Base-by-base conservation (phyloP, 2,113 vertebrate species). In the Phalacrocorax carbo region DNA sequence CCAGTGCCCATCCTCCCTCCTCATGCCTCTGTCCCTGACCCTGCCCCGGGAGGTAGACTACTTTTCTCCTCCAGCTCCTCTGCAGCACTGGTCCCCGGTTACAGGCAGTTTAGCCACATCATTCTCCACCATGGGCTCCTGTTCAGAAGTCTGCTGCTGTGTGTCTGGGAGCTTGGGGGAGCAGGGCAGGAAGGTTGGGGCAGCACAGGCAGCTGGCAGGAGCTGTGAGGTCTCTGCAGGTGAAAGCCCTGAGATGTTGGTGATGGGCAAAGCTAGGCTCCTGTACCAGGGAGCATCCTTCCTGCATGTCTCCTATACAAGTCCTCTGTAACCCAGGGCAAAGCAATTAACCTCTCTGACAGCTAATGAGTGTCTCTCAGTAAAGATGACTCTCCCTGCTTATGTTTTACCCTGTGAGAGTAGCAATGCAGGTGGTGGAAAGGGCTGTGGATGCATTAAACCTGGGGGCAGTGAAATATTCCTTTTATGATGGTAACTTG, bases 201-300 rank as follows among this genome's bases (percentile, higher is more conserved):
- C 64, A 65, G 38, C 4, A 5, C n/a, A 27, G 71, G 66, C 51
- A 76, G 52, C 34, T 78, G 65, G 42, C 20, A 46, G 70, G 73
- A 81, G 64, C 52, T 83, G n/a, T 1, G 4, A 10, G 13, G 21
- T 15, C 36, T 90, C 70, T 71, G 27, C 4, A 12, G 52, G 11
- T 8, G 16, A 69, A 29, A 77, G 36, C 44, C 48, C 44, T 4
- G 49, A n/a, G 49, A 8, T 52, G 13, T 29, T 0, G 0, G 49
- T 52, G 77, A 58, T 18, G 6, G 27, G 13, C 6, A 15, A 81
- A 91, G 55, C 60, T 55, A 60, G 49, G 32, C 11, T 79, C 3
- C 7, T 2, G 0, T 32, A n/a, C 44, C 30, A 69, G n/a, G 29
- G 17, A 51, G 38, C 26, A 13, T 48, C 60, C 79, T 75, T 66